These are phyloP conservation scores for Rhabdomys dilectus DNA, from an alignment of 2,113 vertebrate species.

Conservation along the genomic window DNA sequence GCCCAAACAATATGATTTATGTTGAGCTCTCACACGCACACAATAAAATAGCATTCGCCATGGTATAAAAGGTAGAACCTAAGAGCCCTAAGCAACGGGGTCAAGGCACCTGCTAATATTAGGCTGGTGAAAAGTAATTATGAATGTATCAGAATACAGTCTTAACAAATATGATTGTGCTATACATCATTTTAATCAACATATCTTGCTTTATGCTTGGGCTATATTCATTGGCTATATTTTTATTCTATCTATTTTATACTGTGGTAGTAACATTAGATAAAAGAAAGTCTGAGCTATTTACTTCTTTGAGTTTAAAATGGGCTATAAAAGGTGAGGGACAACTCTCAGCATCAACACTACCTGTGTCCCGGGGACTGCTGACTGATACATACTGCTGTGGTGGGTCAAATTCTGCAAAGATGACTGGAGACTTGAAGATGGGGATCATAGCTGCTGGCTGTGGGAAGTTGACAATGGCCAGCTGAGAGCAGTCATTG, in stretches of 20 bases:
- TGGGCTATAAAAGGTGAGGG: background rate
- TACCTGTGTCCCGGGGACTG: background rate
- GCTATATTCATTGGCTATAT: background rate
- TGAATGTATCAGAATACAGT: background rate
- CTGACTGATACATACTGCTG: background rate
- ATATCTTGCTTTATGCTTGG: background rate
- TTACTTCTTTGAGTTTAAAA: background rate
- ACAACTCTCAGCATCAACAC: background rate
- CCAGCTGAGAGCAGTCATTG: background rate
- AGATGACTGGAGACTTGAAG: background rate
- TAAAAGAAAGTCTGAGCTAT: background rate
- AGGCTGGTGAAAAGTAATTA: background rate
- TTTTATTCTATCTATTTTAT: background rate
- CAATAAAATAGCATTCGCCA: too few relatives aligned
- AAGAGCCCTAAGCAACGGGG: background rate
- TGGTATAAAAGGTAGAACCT: background rate
- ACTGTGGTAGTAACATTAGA: background rate
- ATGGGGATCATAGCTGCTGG: background rate
- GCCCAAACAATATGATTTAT: background rate
- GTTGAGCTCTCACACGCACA: background rate
- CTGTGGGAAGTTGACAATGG: too few relatives aligned
- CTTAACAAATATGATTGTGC: background rate
- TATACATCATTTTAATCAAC: background rate
- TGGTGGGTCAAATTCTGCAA: background rate
- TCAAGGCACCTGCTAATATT: background rate